Evolutionary conservation across 2,113 vertebrate species (phyloP), one percentile per base, ranked within the genome.

Genomic region (Oreocharis arfaki): DNA sequence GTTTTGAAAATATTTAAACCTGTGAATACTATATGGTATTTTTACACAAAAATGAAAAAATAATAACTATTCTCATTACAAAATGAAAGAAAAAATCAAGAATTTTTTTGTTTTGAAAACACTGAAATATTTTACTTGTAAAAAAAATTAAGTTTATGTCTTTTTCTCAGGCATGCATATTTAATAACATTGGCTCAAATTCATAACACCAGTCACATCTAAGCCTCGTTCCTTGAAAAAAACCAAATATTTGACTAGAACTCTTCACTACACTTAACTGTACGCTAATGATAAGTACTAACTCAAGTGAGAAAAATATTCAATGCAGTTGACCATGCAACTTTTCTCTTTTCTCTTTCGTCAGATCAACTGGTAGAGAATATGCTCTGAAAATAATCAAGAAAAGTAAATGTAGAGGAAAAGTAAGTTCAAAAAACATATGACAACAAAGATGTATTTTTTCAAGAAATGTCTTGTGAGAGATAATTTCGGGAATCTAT

Each of bases 321-420:
- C 19, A 41, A 0, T 87, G 17, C 63, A 14, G 68, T 37, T 90
- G 28, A 94, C 56, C 22, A 12, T 61, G 18, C 4, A 32, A 1
- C 14, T 57, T 84, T 69, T 91, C 90, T 85, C 42, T 77, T 71
- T 90, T 92, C 46, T 96, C 50, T 97, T 87, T 96, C 90, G 84
- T 68, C 95, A 98, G 98, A 96, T 99, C 99, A 71, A 99, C 99
- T 49, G 99, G 98, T 78, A 98, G 99, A 96, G 99, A 99, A 96
- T 99, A 99, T 44, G 99, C 99, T 26, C 98, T 99, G 97, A 99
- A 99, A 98, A 99, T 99, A 96, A 99, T 99, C 93, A 99, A 98
- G 97, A 99, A 99, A 98, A 98, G 99, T 92, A 99, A 99, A 98
- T 99, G 99, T 96, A 98, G 99, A 96, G 99, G 99, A 96, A 99